Base-by-base conservation (phyloP, 2,113 vertebrate genomes). In the Nycticryphes semicollaris region DNA sequence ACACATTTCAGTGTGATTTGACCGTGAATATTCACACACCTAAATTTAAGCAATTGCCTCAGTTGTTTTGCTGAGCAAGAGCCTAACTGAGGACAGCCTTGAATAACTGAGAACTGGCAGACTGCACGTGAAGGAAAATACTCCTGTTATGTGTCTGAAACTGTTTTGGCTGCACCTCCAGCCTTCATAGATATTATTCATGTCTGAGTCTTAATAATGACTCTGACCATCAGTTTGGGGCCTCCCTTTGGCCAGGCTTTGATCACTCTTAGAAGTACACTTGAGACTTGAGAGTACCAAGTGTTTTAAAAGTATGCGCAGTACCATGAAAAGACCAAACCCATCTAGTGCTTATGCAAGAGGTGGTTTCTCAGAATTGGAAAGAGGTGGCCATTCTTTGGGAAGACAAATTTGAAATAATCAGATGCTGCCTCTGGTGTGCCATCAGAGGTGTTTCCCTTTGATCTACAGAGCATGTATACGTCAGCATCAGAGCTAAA, bases 401-500 rank as follows among this genome's bases (percentile, higher is more conserved):
- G 31, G 12, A 88, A 83, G 63, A 83, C 41, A n/a, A 80, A 43
- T 53, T 28, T 83, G n/a, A 59, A 77, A 86, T 16, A 80, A 67
- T 53, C 53, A 83, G 73, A 23, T 54, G 3, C 19, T 85, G 78
- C 33, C 59, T 80, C 45, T 85, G 17, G 7, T 85, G 53, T 51
- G 33, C 23, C n/a, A 70, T 69, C 31, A 74, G 39, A n/a, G 28
- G 12, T 56, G 37, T 83, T 83, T 86, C 56, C 47, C 53, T 84
- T 89, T 67, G 25, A 54, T 87, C 62, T 95, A 53, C 63, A 21
- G n/a, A 53, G 17, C 4, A 6, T 41, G 30, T 63, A 4, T 24
- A 67, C 0, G 0, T 73, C 50, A 67, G 31, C 63, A 64, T 67
- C 43, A 74, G 53, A 3, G 0, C 28, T 39, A 20, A 57, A 78